Evolutionary conservation across 30 jellyfish, hydroid and myxozoan genomes (phyloP), one percentile per base, ranked within the genome.

Genomic region (Pseudorhiza aurosa): DNA sequence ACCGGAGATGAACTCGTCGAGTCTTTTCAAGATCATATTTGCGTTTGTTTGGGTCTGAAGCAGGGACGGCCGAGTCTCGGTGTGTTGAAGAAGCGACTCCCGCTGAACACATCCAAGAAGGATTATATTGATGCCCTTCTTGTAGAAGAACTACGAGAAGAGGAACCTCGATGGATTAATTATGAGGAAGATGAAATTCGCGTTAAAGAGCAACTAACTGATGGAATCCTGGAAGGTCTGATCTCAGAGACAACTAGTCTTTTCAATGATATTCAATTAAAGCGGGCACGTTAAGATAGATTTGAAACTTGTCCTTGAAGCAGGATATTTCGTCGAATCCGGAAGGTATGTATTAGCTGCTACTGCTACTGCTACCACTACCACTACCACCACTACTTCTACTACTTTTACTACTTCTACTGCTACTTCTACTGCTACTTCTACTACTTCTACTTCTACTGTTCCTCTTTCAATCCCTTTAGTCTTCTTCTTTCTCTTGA

Each of bases 71-170:
- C 99, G 45, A 45, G 87, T 22, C 76, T 94, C 6, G 96, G 82
- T 9, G 64, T 51, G 50, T 50, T 94, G 82, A 88, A 88, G 72
- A 96, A 80, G 73, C 85, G 87, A 68, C 82, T 94, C 32, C 99
- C 99, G 70, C 76, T 94, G 77, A 94, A 94, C 63, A 76, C 91
- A 2, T 68, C 96, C 25, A 94, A 94, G 72, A 94, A 94, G 58
- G 99, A 94, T 51, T 94, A 94, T 65, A 95, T 94, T 26, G 99
- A 94, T 47, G 99, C 99, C 7, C 46, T 94, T 15, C 56, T 94
- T 21, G 99, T 94, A 15, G 97, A 94, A 30, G 99, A 94, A 42
- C 85, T 94, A 30, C 96, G 99, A 47, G 97, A 94, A 55, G 99
- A 94, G 59, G 99, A 94, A 58, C 96, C 96, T 25, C 96, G 83